Evolutionary conservation across 1,140 invertebrate genomes (phyloP).

Genomic region (Paralvinella palmiformis): DNA sequence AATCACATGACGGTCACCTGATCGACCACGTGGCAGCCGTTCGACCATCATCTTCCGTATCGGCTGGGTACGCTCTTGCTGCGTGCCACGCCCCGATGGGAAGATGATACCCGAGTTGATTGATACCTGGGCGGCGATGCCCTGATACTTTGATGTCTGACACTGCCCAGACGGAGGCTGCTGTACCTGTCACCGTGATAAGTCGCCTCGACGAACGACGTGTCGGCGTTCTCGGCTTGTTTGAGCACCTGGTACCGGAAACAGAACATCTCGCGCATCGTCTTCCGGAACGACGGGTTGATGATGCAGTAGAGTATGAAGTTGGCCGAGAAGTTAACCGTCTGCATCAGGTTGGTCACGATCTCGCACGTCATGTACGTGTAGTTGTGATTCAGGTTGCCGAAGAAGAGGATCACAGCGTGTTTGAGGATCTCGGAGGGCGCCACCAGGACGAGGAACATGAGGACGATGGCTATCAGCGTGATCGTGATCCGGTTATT

Average conservation of each 20-base stretch:
- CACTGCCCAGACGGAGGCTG: neutral
- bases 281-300: constrained; percentile 44
- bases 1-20: too few species aligned
- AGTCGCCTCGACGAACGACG: neutral
- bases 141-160: neutral
- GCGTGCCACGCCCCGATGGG: too few species aligned
- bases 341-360: constrained; percentile 46
- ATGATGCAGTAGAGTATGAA: constrained; percentile 46
- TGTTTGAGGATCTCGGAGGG: constrained; percentile 43
- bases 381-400: constrained; percentile 21
- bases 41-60: too few species aligned
- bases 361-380: constrained; percentile 29
- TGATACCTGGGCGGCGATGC: too few species aligned
- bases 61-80: too few species aligned
- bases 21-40: too few species aligned
- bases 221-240: neutral
- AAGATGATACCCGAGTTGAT: too few species aligned
- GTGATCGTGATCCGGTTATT: constrained; percentile 40
- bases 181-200: neutral
- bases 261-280: constrained; percentile 34
- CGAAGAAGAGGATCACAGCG: constrained; percentile 28
- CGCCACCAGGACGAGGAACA: constrained; percentile 46
- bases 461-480: constrained; percentile 41
- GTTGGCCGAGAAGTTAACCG: constrained; percentile 46
- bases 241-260: constrained; percentile 18